A percentile compares a stretch with the other conserved stretches of the same genome.
Evolutionary conservation across 2,113 vertebrate species (phyloP).

Genomic region (Boulengeromyrus knoepffleri): DNA sequence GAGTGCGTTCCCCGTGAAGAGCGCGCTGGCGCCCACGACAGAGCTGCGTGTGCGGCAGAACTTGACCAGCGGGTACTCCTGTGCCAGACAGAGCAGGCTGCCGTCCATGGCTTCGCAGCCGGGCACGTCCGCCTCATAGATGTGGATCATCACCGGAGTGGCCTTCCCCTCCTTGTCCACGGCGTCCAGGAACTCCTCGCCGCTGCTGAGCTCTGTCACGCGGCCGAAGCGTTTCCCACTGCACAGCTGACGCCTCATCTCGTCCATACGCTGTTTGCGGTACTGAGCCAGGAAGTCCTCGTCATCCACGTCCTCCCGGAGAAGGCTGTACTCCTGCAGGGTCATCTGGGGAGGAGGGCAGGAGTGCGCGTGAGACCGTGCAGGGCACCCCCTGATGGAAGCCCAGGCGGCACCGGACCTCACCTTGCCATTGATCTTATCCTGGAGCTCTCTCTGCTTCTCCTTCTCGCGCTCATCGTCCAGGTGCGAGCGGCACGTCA

Average conservation of each 20-base stretch:
- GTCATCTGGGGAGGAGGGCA: conserved; percentile 64
- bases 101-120: conserved; percentile 86
- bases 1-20: conserved; percentile 80
- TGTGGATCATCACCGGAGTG: conserved; percentile 86
- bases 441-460: conserved; percentile 79
- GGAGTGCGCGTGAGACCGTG: neutral
- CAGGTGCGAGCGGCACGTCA: conserved; percentile 86
- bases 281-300: conserved; percentile 89
- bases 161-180: conserved; percentile 84
- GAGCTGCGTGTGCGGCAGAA: conserved; percentile 87
- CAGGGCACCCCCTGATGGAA: neutral
- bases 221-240: conserved; percentile 75
- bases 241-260: conserved; percentile 84
- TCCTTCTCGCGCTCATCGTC: conserved; percentile 77
- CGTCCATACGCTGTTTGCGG: conserved; percentile 90
- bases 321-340: conserved; percentile 77
- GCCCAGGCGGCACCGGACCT: conserved; percentile 12
- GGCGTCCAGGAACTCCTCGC: conserved; percentile 82
- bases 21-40: conserved; percentile 78
- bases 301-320: conserved; percentile 73
- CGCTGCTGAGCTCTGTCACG: conserved; percentile 77
- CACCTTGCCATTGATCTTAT: conserved; percentile 88
- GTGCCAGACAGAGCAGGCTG: conserved; percentile 84
- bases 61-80: conserved; percentile 83
- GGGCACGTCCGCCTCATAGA: conserved; percentile 79